Evolutionary conservation across 53 echinoderm and acorn worm genomes (phyloP).

Genomic region (Temnopleurus reevesii): DNA sequence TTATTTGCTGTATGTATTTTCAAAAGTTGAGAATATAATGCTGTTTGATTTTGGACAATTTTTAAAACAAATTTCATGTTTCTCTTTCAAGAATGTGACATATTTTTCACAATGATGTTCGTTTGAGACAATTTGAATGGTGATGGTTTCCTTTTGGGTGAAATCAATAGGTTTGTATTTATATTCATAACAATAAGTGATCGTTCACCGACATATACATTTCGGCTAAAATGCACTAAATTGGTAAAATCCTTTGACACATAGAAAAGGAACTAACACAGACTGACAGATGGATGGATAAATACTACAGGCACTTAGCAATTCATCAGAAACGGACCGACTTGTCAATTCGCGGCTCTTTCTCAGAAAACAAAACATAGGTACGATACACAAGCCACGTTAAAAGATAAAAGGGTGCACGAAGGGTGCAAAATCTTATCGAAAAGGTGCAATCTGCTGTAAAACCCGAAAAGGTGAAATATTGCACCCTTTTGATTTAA

Average conservation of each 20-base stretch:
- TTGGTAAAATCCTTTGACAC: not conserved
- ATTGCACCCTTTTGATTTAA: not conserved
- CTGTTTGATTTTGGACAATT: not conserved
- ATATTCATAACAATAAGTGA: not conserved
- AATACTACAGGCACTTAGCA: conserved; percentile 23
- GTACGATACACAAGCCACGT: not conserved
- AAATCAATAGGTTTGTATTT: not conserved
- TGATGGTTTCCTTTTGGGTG: not conserved
- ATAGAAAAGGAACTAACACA: not conserved
- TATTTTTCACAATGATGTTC: not conserved
- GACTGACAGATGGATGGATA: not conserved
- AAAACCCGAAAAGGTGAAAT: not conserved
- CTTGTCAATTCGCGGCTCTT: not conserved
- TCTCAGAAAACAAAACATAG: not conserved
- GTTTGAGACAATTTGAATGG: too few relatives aligned
- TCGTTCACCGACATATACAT: not conserved
- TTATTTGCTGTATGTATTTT: not conserved
- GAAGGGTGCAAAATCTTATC: too few relatives aligned
- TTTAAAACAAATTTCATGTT: not conserved
- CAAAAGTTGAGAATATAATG: too few relatives aligned
- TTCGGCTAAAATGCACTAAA: not conserved
- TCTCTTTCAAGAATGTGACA: not conserved
- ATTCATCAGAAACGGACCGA: not conserved
- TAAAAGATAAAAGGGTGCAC: too few relatives aligned
- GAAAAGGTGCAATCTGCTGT: too few relatives aligned